Evolutionary conservation across 2,113 vertebrate genomes (phyloP).

Genomic region (Pelecanoides urinatrix): DNA sequence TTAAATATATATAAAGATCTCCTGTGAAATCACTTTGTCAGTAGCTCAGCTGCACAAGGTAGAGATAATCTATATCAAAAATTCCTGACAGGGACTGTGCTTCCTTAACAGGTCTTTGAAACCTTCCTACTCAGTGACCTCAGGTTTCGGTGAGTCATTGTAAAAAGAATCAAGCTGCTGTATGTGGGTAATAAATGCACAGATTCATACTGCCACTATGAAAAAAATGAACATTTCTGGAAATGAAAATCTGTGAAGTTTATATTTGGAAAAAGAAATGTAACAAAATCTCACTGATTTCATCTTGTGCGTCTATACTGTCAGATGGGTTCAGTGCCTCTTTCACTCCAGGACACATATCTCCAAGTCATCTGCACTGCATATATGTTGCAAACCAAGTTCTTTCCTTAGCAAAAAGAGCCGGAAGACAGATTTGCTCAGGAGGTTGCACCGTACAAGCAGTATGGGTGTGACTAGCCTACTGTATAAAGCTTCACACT

Average conservation of each 20-base stretch:
- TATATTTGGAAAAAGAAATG: constrained; percentile 23
- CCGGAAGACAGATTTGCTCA: background rate
- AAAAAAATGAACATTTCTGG: background rate
- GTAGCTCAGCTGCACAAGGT: constrained; percentile 24
- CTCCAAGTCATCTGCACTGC: background rate
- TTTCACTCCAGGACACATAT: background rate
- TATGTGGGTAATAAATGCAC: constrained; percentile 38
- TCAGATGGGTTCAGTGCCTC: constrained; percentile 1
- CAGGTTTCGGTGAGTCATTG: constrained; percentile 35
- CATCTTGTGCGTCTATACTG: background rate
- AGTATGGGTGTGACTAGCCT: background rate
- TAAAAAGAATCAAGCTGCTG: constrained; percentile 23
- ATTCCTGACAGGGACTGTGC: constrained; percentile 45
- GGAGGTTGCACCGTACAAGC: background rate
- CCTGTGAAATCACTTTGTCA: constrained; percentile 53
- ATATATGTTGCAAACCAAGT: background rate
- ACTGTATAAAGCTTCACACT: background rate
- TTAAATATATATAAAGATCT: constrained; percentile 60
- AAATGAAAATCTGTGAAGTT: constrained; percentile 20
- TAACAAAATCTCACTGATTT: constrained; percentile 14
- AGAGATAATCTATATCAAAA: constrained; percentile 56
- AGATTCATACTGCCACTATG: background rate
- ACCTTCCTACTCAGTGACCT: constrained; percentile 47
- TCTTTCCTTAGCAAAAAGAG: background rate
- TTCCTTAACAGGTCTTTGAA: constrained; percentile 29